Conservation (phyloP, 2,797 vertebrate genomes). For the Antennarius maculatus region DNA sequence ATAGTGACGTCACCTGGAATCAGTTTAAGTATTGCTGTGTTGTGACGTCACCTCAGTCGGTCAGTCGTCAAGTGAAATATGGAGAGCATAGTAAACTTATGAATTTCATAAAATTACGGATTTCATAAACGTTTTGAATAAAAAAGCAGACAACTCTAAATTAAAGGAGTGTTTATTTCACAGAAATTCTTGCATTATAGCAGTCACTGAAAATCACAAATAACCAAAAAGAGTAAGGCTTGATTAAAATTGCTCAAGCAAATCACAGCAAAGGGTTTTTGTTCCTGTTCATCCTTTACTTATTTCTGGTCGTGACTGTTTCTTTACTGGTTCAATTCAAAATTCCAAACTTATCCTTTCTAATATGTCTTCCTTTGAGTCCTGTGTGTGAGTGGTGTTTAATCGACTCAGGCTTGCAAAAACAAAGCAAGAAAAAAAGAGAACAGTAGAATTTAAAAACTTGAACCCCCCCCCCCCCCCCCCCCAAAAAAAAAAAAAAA, state of each 20-base stretch:
- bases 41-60: not conserved
- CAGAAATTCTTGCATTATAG: slow-evolving; percentile 5
- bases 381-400: slow-evolving; percentile 78
- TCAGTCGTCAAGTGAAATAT: slow-evolving; percentile 21
- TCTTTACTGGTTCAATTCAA: slow-evolving; percentile 60
- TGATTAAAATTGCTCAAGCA: slow-evolving; percentile 1
- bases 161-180: slow-evolving; percentile 8
- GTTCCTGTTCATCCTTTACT: slow-evolving; percentile 41
- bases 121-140: not conserved
- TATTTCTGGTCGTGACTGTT: slow-evolving; percentile 71
- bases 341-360: slow-evolving; percentile 64
- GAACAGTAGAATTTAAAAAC: slow-evolving; percentile 34
- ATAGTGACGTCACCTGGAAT: slow-evolving; percentile 1
- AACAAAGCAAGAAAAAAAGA: slow-evolving; percentile 33
- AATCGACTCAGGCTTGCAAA: slow-evolving; percentile 79
- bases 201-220: too few relatives aligned
- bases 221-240: not conserved
- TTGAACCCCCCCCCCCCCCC: slow-evolving; percentile 13
- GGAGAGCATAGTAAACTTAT: slow-evolving; percentile 3
- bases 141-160: slow-evolving; percentile 1
- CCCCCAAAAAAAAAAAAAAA: too few relatives aligned
- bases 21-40: slow-evolving; percentile 26
- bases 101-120: not conserved
- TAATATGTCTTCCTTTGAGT: slow-evolving; percentile 78
- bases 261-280: slow-evolving; percentile 28